Conservation (phyloP, 2,888 invertebrate genomes). For the Serripes groenlandicus region DNA sequence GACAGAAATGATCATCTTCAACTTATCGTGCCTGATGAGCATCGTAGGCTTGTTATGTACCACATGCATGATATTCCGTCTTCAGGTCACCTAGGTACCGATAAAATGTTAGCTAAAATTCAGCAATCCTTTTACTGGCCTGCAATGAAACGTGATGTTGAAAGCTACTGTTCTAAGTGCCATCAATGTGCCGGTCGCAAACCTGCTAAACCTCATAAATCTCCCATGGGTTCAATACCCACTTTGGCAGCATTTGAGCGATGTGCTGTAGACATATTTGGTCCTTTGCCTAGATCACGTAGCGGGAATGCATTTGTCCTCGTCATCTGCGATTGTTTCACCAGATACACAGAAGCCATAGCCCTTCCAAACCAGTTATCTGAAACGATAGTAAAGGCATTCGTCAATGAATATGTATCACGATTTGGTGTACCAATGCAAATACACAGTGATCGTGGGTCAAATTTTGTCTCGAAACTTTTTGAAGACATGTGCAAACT, state of each 20-base stretch:
- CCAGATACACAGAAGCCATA: constrained; percentile 55
- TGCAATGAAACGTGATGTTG: constrained; percentile 7
- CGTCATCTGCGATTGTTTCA: constrained; percentile 45
- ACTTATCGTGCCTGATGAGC: no score
- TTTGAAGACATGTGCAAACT: constrained; percentile 37
- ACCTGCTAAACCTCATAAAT: neutral
- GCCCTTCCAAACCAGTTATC: constrained; percentile 58
- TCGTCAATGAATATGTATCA: constrained; percentile 58
- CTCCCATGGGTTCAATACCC: constrained; percentile 40
- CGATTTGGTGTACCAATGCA: constrained; percentile 53
- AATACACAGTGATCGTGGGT: constrained; percentile 57
- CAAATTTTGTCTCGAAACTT: constrained; percentile 43
- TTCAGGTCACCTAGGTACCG: constrained; percentile 22
- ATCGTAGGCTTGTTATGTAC: constrained; percentile 22
- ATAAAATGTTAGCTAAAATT: constrained; percentile 24
- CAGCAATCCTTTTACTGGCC: constrained; percentile 21
- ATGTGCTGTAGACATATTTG: constrained; percentile 63
- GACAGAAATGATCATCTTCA: no score
- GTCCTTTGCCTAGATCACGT: constrained; percentile 44
- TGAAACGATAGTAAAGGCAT: constrained; percentile 52
- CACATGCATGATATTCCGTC: constrained; percentile 26
- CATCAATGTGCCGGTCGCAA: constrained; percentile 16
- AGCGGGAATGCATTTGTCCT: constrained; percentile 63
- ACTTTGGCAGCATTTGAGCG: constrained; percentile 64
- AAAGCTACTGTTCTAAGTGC: constrained; percentile 2